Percentiles rank a stretch among this genome's conserved stretches.
phyloP scores from a whole-genome alignment of 2,888 invertebrate genomes.

The Andricus curvator region DNA sequence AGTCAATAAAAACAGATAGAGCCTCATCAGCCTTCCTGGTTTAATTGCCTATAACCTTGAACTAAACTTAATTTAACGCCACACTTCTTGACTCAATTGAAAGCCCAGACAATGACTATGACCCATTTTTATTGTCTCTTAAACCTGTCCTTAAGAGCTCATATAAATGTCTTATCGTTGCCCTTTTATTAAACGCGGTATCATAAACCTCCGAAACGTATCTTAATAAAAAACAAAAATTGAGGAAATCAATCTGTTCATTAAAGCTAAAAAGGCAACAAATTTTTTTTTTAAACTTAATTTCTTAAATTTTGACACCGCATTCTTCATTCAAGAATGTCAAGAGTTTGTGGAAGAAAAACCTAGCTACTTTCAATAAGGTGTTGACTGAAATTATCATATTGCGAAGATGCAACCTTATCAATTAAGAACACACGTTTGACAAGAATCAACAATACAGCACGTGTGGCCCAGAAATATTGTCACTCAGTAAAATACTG shows the following conservation, averaged over 20 bases:
- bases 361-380: no score
- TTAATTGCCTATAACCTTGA: conserved; percentile 23
- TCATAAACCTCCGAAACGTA: background rate
- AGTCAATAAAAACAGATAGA: background rate
- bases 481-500: no score
- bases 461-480: background rate
- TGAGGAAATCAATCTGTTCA: no score
- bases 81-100: conserved; percentile 30
- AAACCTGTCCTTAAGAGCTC: background rate
- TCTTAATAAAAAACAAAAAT: no score
- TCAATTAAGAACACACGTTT: background rate
- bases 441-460: background rate
- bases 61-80: conserved; percentile 2
- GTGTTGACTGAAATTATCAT: background rate
- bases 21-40: background rate
- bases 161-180: background rate
- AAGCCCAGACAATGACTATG: conserved; percentile 24
- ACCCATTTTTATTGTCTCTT: background rate
- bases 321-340: no score
- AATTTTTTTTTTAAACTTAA: no score
- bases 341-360: no score
- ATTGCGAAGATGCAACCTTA: background rate
- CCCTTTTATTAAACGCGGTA: background rate
- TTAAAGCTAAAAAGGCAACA: no score
- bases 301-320: no score